Evolutionary conservation across 2,113 vertebrate species (phyloP).

Genomic region (Morone chrysops): DNA sequence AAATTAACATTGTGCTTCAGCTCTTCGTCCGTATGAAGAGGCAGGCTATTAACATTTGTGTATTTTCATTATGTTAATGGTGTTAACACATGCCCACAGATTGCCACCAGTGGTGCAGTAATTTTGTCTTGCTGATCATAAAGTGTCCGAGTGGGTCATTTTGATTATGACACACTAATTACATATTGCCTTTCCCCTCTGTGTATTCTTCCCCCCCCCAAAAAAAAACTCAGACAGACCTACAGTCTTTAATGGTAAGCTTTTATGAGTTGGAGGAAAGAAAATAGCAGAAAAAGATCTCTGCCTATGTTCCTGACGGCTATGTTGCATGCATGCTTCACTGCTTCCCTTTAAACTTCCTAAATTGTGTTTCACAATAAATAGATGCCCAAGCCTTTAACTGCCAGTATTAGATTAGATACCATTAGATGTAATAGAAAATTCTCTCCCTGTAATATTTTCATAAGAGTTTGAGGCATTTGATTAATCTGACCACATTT

Average conservation of each 20-base stretch:
- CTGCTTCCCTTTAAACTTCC: constrained; percentile 99
- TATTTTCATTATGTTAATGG: constrained; percentile 99
- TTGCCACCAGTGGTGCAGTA: constrained; percentile 98
- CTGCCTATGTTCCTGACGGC: constrained; percentile 96
- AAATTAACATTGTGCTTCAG: constrained; percentile 98
- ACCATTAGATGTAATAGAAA: constrained; percentile 99
- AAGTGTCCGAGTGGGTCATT: constrained; percentile 99
- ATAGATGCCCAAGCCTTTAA: constrained; percentile 99
- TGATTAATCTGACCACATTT: constrained; percentile 99
- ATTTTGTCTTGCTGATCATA: constrained; percentile 99
- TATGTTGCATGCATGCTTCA: constrained; percentile 94
- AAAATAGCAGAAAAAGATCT: constrained; percentile 86
- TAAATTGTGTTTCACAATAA: constrained; percentile 98
- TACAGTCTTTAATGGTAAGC: constrained; percentile 99
- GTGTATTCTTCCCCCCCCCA: constrained; percentile 44
- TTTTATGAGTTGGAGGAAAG: constrained; percentile 92
- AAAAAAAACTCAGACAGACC: constrained; percentile 91
- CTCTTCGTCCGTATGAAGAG: constrained; percentile 93
- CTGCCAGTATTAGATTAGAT: constrained; percentile 99
- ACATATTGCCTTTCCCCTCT: constrained; percentile 93
- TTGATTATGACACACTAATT: constrained; percentile 99
- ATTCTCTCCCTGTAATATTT: constrained; percentile 96
- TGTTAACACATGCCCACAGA: constrained; percentile 99
- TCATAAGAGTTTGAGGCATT: constrained; percentile 99
- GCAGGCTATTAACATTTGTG: constrained; percentile 99